Evolutionary conservation across 2,113 vertebrate genomes (phyloP).

Genomic region (Rhabdomys dilectus): DNA sequence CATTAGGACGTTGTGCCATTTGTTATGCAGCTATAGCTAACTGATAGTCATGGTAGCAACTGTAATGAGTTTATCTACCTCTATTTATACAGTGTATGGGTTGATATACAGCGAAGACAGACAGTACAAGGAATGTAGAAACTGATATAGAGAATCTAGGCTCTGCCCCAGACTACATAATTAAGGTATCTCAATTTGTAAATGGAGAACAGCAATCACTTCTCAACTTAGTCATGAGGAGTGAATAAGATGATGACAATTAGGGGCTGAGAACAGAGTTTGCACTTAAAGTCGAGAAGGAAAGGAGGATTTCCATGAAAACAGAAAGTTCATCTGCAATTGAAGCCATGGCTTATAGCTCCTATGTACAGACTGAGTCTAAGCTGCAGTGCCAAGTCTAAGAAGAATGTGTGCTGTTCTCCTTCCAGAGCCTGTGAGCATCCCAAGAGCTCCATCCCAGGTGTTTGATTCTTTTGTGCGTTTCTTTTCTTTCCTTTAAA

Average conservation of each 20-base stretch:
- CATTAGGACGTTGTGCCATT: neutral
- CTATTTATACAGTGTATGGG: neutral
- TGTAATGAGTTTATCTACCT: neutral
- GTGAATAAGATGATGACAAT: neutral
- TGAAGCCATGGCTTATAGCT: neutral
- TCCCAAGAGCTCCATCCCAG: neutral
- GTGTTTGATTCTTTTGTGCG: neutral
- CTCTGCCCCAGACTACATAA: neutral
- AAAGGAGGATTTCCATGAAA: neutral
- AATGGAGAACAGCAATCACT: neutral
- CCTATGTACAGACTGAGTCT: neutral
- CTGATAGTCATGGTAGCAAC: neutral
- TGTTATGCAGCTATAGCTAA: neutral
- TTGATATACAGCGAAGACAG: neutral
- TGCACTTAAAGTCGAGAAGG: neutral
- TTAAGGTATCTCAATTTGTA: neutral
- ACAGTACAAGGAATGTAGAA: neutral
- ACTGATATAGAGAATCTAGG: neutral
- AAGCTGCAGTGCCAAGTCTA: too few species aligned
- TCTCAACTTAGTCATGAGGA: neutral
- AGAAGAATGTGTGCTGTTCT: neutral
- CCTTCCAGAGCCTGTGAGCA: neutral
- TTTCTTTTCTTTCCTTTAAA: conserved; percentile 56
- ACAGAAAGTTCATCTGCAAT: neutral
- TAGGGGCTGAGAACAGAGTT: neutral